Percentiles rank a stretch among this genome's conserved stretches.
These are phyloP conservation scores for Peromyscus leucopus DNA, from an alignment of 2,113 vertebrate species.

Conservation along the genomic window DNA sequence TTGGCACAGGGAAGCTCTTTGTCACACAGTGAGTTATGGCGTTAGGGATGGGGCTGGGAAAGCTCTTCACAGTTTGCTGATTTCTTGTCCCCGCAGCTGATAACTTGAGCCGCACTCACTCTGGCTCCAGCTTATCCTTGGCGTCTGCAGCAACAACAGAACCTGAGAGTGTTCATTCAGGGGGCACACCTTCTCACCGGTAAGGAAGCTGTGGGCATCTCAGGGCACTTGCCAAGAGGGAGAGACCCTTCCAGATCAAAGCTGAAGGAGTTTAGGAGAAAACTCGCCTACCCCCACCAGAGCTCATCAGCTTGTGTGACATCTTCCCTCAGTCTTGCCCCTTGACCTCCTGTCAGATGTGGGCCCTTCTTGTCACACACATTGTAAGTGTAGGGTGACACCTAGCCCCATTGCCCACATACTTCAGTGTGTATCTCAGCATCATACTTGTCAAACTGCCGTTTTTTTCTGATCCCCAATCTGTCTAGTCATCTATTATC, in stretches of 20 bases:
- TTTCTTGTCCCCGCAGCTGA: conserved; percentile 87
- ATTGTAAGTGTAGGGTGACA: too few relatives aligned
- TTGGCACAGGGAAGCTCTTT: neutral
- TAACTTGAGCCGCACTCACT: conserved; percentile 92
- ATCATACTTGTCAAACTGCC: neutral
- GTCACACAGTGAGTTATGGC: too few relatives aligned
- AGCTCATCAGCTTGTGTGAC: too few relatives aligned
- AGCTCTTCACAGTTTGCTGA: neutral
- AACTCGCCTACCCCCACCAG: fast-evolving
- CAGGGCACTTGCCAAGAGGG: neutral
- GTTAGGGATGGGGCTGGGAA: too few relatives aligned
- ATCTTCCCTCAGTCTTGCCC: neutral
- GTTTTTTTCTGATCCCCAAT: fast-evolving
- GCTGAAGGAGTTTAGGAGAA: neutral
- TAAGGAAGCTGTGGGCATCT: conserved; percentile 75
- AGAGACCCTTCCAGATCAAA: neutral
- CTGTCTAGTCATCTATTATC: fast-evolving
- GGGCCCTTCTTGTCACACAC: fast-evolving
- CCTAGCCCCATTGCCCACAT: fast-evolving
- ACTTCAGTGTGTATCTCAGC: fast-evolving
- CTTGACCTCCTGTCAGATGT: too few relatives aligned
- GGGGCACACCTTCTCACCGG: conserved; percentile 93
- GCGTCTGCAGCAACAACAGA: conserved; percentile 94
- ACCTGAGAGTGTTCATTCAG: conserved; percentile 93
- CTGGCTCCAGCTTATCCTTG: conserved; percentile 96